Base-by-base conservation (phyloP, 2,888 invertebrate species). In the Venusia cambrica region DNA sequence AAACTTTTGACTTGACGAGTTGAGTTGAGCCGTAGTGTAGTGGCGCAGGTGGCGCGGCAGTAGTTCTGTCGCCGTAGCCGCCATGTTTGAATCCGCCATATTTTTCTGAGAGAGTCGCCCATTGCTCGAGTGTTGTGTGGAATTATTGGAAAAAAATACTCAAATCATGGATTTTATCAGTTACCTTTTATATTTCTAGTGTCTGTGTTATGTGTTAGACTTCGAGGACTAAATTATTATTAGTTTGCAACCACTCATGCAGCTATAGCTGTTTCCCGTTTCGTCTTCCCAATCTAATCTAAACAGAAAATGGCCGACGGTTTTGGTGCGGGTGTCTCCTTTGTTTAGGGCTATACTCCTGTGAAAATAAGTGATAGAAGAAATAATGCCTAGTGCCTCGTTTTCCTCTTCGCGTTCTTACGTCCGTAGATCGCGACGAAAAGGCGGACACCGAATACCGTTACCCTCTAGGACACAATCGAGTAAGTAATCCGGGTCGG, bases 301-400 rank as follows among this genome's bases (percentile, higher is more conserved):
- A 90, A 90, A 90, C 89, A 91, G 91, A 93, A 93, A 92, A 93
- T 93, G 93, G 93, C 93, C 91, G 93, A 90, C 91, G 89, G 89
- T 90, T 89, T 89, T 90, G 90, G 91, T 92, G 91, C 90, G 90
- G 90, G 90, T 92, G 91, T 91, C 90, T 93, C 91, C 93, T 93
- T 93, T 93, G 93, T 93, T 92, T 93, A 92, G 91, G 73, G 81
- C 84, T 81, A 79, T 78, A 83, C 87, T 88, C 54, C 77, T 77
- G 80, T 81, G 85, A 81, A 81, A 78, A 76, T 87, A 84, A 87
- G 81, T 78, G 76, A 57, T 69, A 73, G 73, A 75, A 87, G 84
- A 85, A 87, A 94, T 92, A 89, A 95, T 96, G 96, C 96, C 96
- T 91, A 96, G 96, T 91, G 96, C 96, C 89, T 96, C 96, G 84